Base-by-base conservation (phyloP, 2,113 vertebrate species). In the Pteruthius melanotis region DNA sequence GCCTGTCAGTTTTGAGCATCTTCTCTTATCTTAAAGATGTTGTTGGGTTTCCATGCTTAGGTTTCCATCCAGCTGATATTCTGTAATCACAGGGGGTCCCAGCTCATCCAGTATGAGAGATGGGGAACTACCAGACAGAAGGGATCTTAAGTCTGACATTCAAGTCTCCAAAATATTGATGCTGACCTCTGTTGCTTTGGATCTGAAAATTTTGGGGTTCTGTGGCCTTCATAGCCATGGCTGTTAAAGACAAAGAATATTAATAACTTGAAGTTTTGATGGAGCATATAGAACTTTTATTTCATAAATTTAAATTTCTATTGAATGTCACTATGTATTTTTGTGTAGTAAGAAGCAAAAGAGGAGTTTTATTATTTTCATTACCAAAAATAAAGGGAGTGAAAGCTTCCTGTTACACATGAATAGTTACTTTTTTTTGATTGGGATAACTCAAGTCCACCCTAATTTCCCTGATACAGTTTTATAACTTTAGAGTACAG, bases 361-460 rank as follows among this genome's bases (percentile, higher is more conserved):
- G 69, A 83, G 59, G 66, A 53, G 21, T 74, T 95, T 91, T 79
- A 28, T 94, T 95, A 70, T 87, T 97, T 90, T 91, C 35, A 42
- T 77, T 86, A 47, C 69, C 47, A 19, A 39, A 54, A 92, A 77
- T 45, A 50, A 45, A 39, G 9, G 57, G 30, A 54, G 30, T 47
- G 89, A 76, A 84, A 45, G 31, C 33, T 89, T 90, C 81, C 79
- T 95, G 52, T 94, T 97, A 89, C 68, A n/a, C 92, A 89, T 85
- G 65, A 90, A 82, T 63, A 53, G n/a, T 65, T 97, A 33, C 19
- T 2, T 37, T 98, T 97, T 90, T 52, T 37, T 87, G 47, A n/a
- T 94, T 97, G 93, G 90, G 70, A 44, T 81, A 54, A 87, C 50
- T 97, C 90, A 83, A 97, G 91, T 97, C 93, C 91, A 50, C 96